phyloP scores from a whole-genome alignment of 2,113 vertebrate genomes.

The Anarhynchus alexandrinus region DNA sequence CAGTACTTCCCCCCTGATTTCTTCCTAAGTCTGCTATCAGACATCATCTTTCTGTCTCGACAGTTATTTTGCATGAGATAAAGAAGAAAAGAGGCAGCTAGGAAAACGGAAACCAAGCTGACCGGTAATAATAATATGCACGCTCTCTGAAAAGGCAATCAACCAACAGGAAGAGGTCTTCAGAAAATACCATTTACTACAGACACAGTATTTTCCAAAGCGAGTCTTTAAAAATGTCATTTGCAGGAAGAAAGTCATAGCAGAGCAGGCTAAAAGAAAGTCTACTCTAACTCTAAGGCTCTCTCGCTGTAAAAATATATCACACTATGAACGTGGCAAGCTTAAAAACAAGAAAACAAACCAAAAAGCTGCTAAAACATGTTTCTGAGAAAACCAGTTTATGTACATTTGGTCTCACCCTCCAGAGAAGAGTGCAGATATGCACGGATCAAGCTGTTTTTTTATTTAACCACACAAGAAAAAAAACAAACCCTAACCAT shows the following conservation, averaged over 20 bases:
- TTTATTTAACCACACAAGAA: neutral
- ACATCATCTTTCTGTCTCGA: neutral
- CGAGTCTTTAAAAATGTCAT: neutral
- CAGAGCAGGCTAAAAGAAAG: neutral
- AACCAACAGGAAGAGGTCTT: conserved; percentile 9
- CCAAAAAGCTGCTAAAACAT: neutral
- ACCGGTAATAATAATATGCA: neutral
- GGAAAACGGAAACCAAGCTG: neutral
- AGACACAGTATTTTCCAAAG: neutral
- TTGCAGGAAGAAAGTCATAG: neutral
- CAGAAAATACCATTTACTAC: neutral
- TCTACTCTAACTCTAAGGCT: neutral
- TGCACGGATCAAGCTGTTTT: neutral
- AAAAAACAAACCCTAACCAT: neutral
- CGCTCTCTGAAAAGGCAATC: neutral
- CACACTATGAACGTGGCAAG: neutral
- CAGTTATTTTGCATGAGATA: neutral
- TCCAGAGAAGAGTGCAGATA: neutral
- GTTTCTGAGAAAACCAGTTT: neutral
- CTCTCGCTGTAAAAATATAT: neutral
- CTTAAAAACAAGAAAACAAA: neutral
- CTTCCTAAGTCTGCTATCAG: neutral
- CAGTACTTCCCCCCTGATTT: neutral
- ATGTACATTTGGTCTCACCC: neutral
- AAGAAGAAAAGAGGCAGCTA: neutral